Evolutionary conservation across 2,888 invertebrate species (phyloP).

Genomic region (Aquatica leii): DNA sequence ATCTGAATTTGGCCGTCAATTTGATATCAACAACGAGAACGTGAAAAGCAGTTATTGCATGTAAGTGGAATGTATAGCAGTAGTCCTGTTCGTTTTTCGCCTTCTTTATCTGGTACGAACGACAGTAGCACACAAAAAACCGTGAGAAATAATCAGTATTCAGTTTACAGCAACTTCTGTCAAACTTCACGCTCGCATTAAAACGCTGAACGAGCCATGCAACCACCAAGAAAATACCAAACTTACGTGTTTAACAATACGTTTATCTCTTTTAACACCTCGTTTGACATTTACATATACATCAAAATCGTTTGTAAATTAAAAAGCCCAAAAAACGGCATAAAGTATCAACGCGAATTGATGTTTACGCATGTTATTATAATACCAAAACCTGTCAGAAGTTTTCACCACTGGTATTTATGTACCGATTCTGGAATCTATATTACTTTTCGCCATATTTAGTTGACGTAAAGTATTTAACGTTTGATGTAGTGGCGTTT

Average conservation of each 20-base stretch:
- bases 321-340: no score
- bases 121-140: conserved; percentile 24
- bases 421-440: conserved; percentile 28
- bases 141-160: conserved; percentile 31
- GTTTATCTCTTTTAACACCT: background rate
- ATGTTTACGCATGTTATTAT: no score
- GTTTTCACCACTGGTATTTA: conserved; percentile 17
- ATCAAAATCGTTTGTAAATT: background rate
- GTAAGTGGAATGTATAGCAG: conserved; percentile 23
- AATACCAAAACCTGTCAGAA: no score
- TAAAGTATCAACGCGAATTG: no score
- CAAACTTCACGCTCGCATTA: conserved; percentile 24
- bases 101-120: conserved; percentile 21
- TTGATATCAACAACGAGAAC: conserved; percentile 16
- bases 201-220: conserved; percentile 15
- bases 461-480: conserved; percentile 22
- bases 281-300: background rate
- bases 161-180: conserved; percentile 22
- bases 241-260: conserved; percentile 9
- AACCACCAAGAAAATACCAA: conserved; percentile 11
- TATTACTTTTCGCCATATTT: conserved; percentile 32
- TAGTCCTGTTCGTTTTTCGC: conserved; percentile 14
- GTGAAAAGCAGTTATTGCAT: conserved; percentile 21
- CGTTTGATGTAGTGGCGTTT: conserved; percentile 24
- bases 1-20: conserved; percentile 14